These are phyloP conservation scores for Cercopithecus hamlyni DNA, from an alignment of 2,797 vertebrate genomes.

Conservation along the genomic window DNA sequence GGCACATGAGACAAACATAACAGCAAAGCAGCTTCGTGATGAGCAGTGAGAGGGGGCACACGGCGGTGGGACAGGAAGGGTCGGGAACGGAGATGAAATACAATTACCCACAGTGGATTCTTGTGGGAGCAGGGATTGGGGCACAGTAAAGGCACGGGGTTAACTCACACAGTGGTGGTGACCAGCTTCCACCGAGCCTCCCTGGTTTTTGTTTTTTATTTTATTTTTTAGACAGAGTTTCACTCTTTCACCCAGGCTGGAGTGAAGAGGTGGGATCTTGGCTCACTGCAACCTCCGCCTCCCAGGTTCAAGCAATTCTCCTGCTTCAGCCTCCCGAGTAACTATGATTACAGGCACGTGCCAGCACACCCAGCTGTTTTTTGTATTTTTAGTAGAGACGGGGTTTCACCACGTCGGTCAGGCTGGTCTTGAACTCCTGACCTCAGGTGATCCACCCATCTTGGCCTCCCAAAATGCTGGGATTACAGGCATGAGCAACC, in stretches of 20 bases:
- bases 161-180: not conserved
- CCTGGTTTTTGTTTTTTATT: too few relatives aligned
- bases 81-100: not conserved
- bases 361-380: not conserved
- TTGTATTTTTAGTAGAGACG: not conserved
- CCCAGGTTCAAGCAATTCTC: not conserved
- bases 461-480: too few relatives aligned
- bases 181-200: not conserved
- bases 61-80: accelerated
- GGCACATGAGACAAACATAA: not conserved
- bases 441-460: too few relatives aligned
- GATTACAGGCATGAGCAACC: not conserved
- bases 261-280: not conserved
- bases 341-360: not conserved
- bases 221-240: not conserved
- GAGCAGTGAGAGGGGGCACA: not conserved
- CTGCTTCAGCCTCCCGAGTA: not conserved
- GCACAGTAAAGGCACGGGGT: too few relatives aligned
- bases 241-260: not conserved
- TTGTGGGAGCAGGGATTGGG: not conserved
- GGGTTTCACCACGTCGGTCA: too few relatives aligned
- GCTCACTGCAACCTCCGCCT: not conserved
- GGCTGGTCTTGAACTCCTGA: too few relatives aligned
- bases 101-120: not conserved
- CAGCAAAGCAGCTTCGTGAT: accelerated